Evolutionary conservation across 2,797 vertebrate species (phyloP).

Genomic region (Novumbra hubbsi): DNA sequence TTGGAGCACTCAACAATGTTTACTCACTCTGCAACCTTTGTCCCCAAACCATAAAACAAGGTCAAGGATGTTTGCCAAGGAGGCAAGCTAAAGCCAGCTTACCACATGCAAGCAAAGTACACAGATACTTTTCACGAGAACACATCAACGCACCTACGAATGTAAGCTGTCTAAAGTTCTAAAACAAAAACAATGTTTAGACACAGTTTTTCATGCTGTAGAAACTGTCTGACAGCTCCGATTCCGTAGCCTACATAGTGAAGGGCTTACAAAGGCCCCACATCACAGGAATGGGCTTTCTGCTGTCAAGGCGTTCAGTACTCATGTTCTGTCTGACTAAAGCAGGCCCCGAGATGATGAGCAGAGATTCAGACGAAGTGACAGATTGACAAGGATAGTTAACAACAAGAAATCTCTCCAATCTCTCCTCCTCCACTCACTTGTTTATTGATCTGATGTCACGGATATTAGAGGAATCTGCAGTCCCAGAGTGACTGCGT

Average conservation of each 20-base stretch:
- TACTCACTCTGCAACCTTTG: not conserved
- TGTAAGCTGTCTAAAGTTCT: not conserved
- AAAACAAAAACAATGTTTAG: not conserved
- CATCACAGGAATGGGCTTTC: not conserved
- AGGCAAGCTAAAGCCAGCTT: not conserved
- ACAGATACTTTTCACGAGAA: not conserved
- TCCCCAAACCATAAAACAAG: not conserved
- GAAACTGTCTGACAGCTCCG: not conserved
- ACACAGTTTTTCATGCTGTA: not conserved
- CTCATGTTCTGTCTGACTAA: not conserved
- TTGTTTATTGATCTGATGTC: too few species aligned
- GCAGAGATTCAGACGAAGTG: not conserved
- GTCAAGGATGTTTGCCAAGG: not conserved
- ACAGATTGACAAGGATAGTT: not conserved
- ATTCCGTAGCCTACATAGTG: not conserved
- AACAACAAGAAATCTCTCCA: not conserved
- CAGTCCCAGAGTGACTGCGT: too few species aligned
- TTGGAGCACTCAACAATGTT: too few species aligned
- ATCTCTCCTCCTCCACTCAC: not conserved
- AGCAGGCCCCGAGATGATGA: not conserved
- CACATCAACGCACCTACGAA: not conserved
- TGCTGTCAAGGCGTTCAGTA: not conserved
- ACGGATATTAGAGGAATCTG: too few species aligned
- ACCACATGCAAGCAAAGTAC: not conserved
- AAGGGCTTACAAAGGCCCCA: not conserved